phyloP scores from a whole-genome alignment of 2,797 vertebrate species.

The Callimico goeldii region DNA sequence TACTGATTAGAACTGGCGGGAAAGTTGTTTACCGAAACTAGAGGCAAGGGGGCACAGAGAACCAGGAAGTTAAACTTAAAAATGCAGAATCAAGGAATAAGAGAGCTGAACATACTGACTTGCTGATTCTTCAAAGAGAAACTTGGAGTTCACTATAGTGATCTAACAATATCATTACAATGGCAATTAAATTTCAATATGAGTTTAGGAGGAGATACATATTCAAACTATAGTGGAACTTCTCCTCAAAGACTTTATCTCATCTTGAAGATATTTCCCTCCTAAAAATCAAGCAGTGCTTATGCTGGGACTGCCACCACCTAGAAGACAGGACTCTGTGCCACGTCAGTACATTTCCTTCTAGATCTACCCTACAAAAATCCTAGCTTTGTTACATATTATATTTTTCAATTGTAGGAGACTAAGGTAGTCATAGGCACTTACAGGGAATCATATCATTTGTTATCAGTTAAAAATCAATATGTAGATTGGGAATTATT shows the following conservation, averaged over 20 bases:
- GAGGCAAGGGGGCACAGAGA: too few species aligned
- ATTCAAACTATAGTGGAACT: background rate
- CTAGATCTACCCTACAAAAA: background rate
- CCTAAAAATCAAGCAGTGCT: background rate
- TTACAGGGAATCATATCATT: background rate
- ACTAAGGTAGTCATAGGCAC: background rate
- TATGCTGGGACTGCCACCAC: background rate
- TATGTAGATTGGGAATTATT: background rate
- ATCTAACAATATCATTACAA: background rate
- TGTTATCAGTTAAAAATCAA: background rate
- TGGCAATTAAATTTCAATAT: background rate
- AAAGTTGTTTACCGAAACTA: too few species aligned
- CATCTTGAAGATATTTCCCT: background rate
- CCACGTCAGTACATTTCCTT: accelerated
- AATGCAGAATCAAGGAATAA: too few species aligned
- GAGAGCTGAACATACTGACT: too few species aligned
- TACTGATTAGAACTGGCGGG: too few species aligned
- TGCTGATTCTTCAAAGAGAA: too few species aligned
- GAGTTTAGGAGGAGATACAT: background rate
- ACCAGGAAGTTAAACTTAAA: too few species aligned
- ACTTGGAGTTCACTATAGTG: too few species aligned
- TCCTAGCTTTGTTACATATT: background rate
- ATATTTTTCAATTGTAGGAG: background rate
- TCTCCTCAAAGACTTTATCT: background rate
- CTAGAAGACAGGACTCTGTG: background rate